Conservation (phyloP, 2,113 vertebrate genomes). For the Phylloscopus trochiloides region DNA sequence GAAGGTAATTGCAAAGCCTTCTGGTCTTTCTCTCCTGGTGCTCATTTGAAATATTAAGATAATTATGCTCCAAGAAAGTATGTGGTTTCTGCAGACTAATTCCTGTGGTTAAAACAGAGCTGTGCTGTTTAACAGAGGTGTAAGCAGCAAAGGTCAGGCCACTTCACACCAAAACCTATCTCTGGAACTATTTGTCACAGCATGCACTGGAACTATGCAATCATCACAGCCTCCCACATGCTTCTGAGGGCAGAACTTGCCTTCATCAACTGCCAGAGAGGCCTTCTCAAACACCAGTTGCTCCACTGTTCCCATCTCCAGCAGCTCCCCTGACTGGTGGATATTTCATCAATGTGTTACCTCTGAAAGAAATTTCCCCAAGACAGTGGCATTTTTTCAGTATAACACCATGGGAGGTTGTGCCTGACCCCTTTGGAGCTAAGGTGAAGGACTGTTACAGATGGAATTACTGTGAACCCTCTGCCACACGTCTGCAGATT, state of each 20-base stretch:
- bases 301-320: not conserved
- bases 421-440: accelerated
- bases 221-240: not conserved
- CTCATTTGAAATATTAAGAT: not conserved
- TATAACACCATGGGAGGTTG: not conserved
- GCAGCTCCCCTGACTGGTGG: not conserved
- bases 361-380: not conserved
- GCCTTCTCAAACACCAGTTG: not conserved
- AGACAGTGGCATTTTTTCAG: not conserved
- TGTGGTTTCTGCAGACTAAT: not conserved
- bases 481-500: not conserved
- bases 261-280: not conserved
- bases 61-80: not conserved
- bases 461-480: not conserved
- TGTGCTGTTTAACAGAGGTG: not conserved
- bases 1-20: not conserved
- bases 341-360: not conserved
- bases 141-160: not conserved
- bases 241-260: not conserved
- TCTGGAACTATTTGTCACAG: not conserved
- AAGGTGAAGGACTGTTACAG: not conserved
- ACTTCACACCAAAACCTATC: not conserved
- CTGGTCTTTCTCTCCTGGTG: not conserved
- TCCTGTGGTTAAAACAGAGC: not conserved
- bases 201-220: not conserved